Percentiles rank a stretch among this genome's conserved stretches.
Evolutionary conservation across 2,888 invertebrate species (phyloP).

Genomic region (Hybos culiciformis): DNA sequence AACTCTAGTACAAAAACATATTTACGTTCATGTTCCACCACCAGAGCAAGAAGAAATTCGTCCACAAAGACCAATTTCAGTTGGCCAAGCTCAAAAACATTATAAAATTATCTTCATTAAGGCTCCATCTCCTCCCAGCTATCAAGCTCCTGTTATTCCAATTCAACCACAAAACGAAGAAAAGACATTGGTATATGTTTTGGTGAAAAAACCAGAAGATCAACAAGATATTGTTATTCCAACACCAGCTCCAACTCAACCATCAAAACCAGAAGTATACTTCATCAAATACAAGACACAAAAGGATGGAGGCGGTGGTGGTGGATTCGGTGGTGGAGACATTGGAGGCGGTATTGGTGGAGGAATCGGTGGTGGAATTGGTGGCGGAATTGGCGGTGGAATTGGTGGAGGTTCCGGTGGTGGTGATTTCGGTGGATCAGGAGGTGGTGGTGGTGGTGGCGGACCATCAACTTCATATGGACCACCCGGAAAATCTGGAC

Average conservation of each 20-base stretch:
- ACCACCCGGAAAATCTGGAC: conserved; percentile 48
- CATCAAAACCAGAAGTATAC: conserved; percentile 62
- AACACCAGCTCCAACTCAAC: conserved; percentile 56
- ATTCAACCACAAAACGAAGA: conserved; percentile 56
- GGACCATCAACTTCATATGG: conserved; percentile 39
- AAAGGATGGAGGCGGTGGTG: conserved; percentile 2
- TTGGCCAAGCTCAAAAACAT: conserved; percentile 59
- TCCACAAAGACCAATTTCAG: conserved; percentile 45
- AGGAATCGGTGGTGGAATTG: background rate
- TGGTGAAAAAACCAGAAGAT: conserved; percentile 62
- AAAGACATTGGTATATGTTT: conserved; percentile 59
- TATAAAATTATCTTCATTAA: conserved; percentile 71
- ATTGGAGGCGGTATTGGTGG: background rate
- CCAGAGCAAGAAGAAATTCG: conserved; percentile 66
- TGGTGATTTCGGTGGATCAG: background rate
- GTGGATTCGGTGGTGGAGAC: background rate
- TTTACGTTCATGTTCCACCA: conserved; percentile 81
- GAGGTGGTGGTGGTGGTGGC: background rate
- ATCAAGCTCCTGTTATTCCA: conserved; percentile 45
- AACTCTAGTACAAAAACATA: conserved; percentile 67
- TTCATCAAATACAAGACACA: conserved; percentile 65
- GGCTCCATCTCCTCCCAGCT: conserved; percentile 50
- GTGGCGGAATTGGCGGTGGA: background rate
- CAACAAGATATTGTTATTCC: conserved; percentile 53
- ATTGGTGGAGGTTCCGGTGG: background rate